Conservation (phyloP, 2,797 vertebrate genomes). For the Gobionotothen gibberifrons region DNA sequence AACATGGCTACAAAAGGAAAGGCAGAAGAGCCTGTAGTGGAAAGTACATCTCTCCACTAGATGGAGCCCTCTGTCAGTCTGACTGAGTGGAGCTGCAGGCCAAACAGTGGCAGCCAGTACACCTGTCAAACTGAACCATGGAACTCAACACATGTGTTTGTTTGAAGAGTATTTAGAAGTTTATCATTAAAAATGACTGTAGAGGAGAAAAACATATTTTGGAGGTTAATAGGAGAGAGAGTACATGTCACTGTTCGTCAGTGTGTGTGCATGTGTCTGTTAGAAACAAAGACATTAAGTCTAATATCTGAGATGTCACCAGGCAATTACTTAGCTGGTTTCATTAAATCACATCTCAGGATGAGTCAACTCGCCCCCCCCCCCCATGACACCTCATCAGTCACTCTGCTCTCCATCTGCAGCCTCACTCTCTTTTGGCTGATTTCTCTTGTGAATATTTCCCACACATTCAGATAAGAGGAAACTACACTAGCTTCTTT, state of each 20-base stretch:
- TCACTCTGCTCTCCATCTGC: slow-evolving; percentile 55
- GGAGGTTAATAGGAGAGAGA: background rate
- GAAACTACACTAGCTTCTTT: too few species aligned
- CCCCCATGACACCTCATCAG: slow-evolving; percentile 68
- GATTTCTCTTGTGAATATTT: slow-evolving; percentile 15
- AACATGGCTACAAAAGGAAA: too few species aligned
- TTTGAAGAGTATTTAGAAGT: background rate
- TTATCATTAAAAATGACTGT: background rate
- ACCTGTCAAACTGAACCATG: background rate
- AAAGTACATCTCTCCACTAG: slow-evolving; percentile 57
- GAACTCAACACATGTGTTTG: background rate
- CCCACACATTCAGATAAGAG: background rate
- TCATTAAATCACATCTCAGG: slow-evolving; percentile 68
- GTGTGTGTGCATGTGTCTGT: background rate
- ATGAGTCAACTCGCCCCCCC: slow-evolving; percentile 51
- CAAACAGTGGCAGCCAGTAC: background rate
- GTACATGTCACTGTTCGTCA: background rate
- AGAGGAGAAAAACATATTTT: background rate
- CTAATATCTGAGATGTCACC: slow-evolving; percentile 36
- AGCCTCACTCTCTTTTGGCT: slow-evolving; percentile 39
- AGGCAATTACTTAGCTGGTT: slow-evolving; percentile 63
- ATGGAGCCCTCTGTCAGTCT: slow-evolving; percentile 39
- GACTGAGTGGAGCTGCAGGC: background rate
- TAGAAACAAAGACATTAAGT: slow-evolving; percentile 20
- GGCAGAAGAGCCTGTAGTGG: background rate